phyloP scores from a whole-genome alignment of 2,888 invertebrate species.

The Magallana nippona region DNA sequence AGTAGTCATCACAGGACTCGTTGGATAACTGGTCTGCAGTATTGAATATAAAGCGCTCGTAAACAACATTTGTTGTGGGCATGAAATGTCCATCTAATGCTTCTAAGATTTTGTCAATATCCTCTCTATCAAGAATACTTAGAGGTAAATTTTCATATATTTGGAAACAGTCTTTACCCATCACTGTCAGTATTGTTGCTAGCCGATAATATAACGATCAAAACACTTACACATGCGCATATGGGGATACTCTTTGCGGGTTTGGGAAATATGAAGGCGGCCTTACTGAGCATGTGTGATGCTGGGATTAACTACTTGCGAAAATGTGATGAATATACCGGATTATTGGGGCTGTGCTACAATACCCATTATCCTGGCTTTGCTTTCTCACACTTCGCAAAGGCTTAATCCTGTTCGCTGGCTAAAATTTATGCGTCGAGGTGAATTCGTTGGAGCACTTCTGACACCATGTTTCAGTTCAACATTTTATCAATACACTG shows the following conservation, averaged over 20 bases:
- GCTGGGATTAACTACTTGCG: neutral
- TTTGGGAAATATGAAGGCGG: neutral
- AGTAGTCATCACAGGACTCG: conserved; percentile 2
- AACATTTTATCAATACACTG: neutral
- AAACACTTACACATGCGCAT: neutral
- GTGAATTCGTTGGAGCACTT: neutral
- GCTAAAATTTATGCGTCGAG: neutral
- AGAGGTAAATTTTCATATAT: too few relatives aligned
- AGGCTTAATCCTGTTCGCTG: too few relatives aligned
- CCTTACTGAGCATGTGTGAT: neutral
- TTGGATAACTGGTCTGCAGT: conserved; percentile 36
- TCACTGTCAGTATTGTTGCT: too few relatives aligned
- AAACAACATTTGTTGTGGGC: conserved; percentile 13
- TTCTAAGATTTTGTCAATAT: neutral
- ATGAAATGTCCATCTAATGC: conserved; percentile 36
- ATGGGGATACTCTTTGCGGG: neutral
- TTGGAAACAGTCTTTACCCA: too few relatives aligned
- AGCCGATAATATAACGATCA: neutral
- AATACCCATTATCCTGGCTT: neutral
- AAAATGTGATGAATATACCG: neutral
- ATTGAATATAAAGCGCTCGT: conserved; percentile 14
- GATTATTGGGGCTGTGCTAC: neutral
- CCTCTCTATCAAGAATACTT: neutral
- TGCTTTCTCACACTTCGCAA: neutral
- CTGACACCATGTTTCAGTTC: too few relatives aligned